These are phyloP conservation scores for Norana najaformis DNA, from an alignment of 2,888 invertebrate genomes.

Conservation along the genomic window DNA sequence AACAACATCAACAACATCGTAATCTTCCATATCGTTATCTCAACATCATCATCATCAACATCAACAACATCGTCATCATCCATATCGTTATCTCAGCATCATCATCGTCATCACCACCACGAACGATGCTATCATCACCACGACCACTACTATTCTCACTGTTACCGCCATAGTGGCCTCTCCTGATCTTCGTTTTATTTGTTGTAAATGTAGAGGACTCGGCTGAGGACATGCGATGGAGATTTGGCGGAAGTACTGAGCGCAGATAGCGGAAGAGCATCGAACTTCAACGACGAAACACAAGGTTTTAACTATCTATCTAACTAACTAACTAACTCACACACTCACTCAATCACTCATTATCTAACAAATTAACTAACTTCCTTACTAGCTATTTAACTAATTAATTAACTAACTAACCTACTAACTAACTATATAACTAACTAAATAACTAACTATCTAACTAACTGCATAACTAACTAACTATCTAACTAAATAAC, in stretches of 20 bases:
- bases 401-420: background rate
- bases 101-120: too few relatives aligned
- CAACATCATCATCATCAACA: too few relatives aligned
- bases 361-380: background rate
- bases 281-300: conserved; percentile 19
- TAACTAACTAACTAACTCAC: background rate
- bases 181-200: background rate
- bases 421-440: background rate
- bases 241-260: conserved; percentile 5
- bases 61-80: too few relatives aligned
- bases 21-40: too few relatives aligned
- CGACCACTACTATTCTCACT: too few relatives aligned
- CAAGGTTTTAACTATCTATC: background rate
- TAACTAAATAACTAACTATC: background rate
- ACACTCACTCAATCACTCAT: background rate
- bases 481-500: background rate
- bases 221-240: background rate
- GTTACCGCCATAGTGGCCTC: background rate
- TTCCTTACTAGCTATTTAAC: background rate
- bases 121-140: too few relatives aligned
- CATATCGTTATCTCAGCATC: too few relatives aligned
- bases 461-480: background rate
- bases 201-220: background rate
- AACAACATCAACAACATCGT: background rate
- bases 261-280: conserved; percentile 17